Evolutionary conservation across 2,888 invertebrate species (phyloP).

Genomic region (Brachylomia viminalis): DNA sequence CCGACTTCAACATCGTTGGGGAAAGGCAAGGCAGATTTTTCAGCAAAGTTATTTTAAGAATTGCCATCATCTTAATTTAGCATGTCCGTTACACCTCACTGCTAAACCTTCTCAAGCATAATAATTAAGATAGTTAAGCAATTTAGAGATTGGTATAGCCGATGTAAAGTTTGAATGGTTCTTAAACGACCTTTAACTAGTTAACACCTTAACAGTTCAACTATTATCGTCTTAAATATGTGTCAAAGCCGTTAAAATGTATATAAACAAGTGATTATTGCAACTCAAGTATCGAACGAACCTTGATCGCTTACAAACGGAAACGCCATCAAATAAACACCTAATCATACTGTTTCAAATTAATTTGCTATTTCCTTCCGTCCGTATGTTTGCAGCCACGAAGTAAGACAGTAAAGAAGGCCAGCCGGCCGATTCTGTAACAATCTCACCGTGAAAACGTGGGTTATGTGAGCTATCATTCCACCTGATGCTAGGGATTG

Average conservation of each 20-base stretch:
- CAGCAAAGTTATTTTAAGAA: background rate
- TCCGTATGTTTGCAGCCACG: background rate
- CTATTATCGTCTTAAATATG: slow-evolving; percentile 23
- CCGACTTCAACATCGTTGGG: no score
- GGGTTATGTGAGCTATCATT: no score
- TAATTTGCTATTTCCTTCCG: slow-evolving; percentile 56
- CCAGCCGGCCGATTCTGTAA: no score
- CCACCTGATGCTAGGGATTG: no score
- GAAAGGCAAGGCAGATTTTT: background rate
- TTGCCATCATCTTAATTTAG: background rate
- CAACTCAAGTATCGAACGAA: slow-evolving; percentile 7
- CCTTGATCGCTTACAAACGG: slow-evolving; percentile 51
- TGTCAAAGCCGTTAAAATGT: slow-evolving; percentile 52
- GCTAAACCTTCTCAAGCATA: background rate
- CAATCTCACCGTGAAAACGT: no score
- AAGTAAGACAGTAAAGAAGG: background rate
- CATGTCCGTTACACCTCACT: background rate
- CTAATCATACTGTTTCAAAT: slow-evolving; percentile 45
- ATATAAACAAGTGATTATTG: slow-evolving; percentile 41
- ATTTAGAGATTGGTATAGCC: background rate
- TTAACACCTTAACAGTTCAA: slow-evolving; percentile 4
- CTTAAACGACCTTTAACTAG: slow-evolving; percentile 19
- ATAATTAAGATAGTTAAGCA: background rate
- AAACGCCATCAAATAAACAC: slow-evolving; percentile 42
- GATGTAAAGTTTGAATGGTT: background rate